phyloP scores from a whole-genome alignment of 2,797 vertebrate genomes.

The Characodon lateralis region DNA sequence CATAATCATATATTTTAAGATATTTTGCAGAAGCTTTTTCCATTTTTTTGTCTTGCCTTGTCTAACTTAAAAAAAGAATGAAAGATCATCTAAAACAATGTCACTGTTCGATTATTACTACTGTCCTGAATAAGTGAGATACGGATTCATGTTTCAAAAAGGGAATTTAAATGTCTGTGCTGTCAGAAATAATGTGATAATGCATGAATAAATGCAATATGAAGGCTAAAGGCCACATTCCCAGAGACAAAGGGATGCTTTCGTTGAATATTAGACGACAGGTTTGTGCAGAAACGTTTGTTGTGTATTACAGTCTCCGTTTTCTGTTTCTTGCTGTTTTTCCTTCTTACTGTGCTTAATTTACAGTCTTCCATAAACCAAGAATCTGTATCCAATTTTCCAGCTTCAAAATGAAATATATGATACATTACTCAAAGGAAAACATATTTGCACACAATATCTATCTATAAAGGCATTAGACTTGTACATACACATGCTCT shows the following conservation, averaged over 20 bases:
- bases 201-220: slow-evolving; percentile 46
- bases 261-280: slow-evolving; percentile 43
- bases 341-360: slow-evolving; percentile 75
- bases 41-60: slow-evolving; percentile 61
- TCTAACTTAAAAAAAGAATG: slow-evolving; percentile 48
- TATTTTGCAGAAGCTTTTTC: slow-evolving; percentile 72
- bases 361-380: slow-evolving; percentile 86
- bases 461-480: slow-evolving; percentile 78
- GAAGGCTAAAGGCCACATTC: slow-evolving; percentile 40
- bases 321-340: slow-evolving; percentile 70
- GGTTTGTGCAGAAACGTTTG: slow-evolving; percentile 61
- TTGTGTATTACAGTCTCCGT: slow-evolving; percentile 64
- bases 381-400: slow-evolving; percentile 79
- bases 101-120: slow-evolving; percentile 59
- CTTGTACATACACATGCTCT: slow-evolving; percentile 78
- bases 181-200: slow-evolving; percentile 67
- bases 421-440: slow-evolving; percentile 73
- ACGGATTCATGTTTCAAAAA: slow-evolving; percentile 51
- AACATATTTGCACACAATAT: slow-evolving; percentile 80
- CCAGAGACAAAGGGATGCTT: slow-evolving; percentile 47
- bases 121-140: slow-evolving; percentile 61
- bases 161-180: slow-evolving; percentile 68
- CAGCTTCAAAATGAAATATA: slow-evolving; percentile 79
- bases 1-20: slow-evolving; percentile 78
- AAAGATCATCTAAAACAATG: slow-evolving; percentile 54